These are phyloP conservation scores for Ditula angustiorana DNA, from an alignment of 2,888 invertebrate genomes.

Conservation along the genomic window DNA sequence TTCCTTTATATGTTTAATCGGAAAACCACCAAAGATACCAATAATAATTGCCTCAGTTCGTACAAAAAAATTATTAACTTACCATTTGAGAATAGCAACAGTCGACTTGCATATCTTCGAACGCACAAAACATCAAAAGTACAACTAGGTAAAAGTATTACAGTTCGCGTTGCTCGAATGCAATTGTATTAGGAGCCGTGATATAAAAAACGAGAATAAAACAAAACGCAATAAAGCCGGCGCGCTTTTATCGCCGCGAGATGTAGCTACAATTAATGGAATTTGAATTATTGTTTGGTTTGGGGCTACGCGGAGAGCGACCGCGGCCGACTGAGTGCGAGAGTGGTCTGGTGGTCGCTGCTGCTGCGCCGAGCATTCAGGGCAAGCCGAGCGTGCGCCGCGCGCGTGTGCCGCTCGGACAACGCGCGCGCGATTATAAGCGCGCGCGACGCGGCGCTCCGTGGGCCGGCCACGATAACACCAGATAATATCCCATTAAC, in stretches of 20 bases:
- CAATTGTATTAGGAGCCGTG: constrained; percentile 80
- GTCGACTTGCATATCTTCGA: constrained; percentile 66
- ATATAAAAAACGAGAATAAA: constrained; percentile 79
- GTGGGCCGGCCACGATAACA: constrained; percentile 59
- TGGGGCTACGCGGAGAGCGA: constrained; percentile 52
- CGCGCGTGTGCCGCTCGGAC: constrained; percentile 42
- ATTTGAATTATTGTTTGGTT: constrained; percentile 67
- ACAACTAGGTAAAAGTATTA: constrained; percentile 71
- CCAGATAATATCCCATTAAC: constrained; percentile 75
- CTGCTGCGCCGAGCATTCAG: constrained; percentile 35
- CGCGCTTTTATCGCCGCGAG: constrained; percentile 72
- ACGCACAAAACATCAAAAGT: constrained; percentile 73
- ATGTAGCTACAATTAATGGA: constrained; percentile 73
- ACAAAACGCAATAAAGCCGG: constrained; percentile 73
- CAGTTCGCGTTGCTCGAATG: constrained; percentile 75
- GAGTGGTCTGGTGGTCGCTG: constrained; percentile 53
- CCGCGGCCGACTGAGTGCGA: constrained; percentile 59
- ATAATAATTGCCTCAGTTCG: too few species aligned
- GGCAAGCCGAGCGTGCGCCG: constrained; percentile 37
- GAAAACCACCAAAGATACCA: too few species aligned
- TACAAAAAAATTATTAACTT: constrained; percentile 55
- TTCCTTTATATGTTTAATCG: too few species aligned
- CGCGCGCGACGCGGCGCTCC: constrained; percentile 21
- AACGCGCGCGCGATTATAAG: constrained; percentile 40
- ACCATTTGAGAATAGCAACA: constrained; percentile 60